Conservation (phyloP, 1,140 invertebrate species). For the Pomacea maculata region DNA sequence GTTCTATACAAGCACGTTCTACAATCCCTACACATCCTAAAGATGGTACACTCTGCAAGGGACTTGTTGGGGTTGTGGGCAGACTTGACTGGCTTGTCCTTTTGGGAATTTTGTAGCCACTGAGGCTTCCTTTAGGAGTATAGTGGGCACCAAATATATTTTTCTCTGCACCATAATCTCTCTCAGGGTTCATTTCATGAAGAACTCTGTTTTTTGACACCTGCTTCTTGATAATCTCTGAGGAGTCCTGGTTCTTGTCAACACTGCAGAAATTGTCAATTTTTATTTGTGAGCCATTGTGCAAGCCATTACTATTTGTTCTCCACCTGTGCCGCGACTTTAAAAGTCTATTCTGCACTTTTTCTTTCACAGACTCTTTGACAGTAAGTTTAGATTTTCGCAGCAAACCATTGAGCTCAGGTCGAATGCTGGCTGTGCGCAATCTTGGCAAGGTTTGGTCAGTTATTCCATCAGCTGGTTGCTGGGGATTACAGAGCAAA, state of each 20-base stretch:
- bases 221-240: background rate
- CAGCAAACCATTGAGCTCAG: conserved; percentile 22
- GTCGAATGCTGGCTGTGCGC: conserved; percentile 10
- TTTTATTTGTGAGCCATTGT: background rate
- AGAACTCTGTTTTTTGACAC: conserved; percentile 35
- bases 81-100: background rate
- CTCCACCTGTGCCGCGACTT: conserved; percentile 13
- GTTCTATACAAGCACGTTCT: too few relatives aligned
- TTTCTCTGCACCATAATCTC: conserved; percentile 36
- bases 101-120: conserved; percentile 26
- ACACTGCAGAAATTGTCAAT: conserved; percentile 4
- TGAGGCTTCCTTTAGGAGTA: conserved; percentile 31
- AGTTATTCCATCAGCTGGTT: background rate
- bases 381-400: conserved; percentile 25
- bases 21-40: background rate
- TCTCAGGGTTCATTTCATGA: conserved; percentile 47
- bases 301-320: too few relatives aligned
- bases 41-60: background rate
- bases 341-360: conserved; percentile 29
- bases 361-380: conserved; percentile 22
- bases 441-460: background rate
- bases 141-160: conserved; percentile 28
- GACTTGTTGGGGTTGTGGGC: background rate
- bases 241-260: background rate
- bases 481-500: background rate